A percentile compares a stretch with the other conserved stretches of the same genome.
phyloP scores from a whole-genome alignment of 2,113 vertebrate species.

The Anas platyrhynchos region DNA sequence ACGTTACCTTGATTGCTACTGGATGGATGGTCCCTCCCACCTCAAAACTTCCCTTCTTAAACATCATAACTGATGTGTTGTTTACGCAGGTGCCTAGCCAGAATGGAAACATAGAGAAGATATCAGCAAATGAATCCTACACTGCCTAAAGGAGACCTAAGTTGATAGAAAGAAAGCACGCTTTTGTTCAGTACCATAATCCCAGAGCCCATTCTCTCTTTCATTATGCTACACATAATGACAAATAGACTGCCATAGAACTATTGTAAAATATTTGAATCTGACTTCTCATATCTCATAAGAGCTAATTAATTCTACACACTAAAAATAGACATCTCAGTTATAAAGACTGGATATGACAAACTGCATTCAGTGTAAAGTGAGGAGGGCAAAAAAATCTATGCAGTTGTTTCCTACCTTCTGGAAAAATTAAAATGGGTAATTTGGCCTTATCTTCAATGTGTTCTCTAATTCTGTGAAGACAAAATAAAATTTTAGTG shows the following conservation, averaged over 20 bases:
- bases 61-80: slow-evolving; percentile 98
- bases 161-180: background rate
- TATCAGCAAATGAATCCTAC: background rate
- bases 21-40: slow-evolving; percentile 92
- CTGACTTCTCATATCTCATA: background rate
- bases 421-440: slow-evolving; percentile 96
- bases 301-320: background rate
- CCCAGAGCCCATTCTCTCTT: background rate
- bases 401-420: slow-evolving; percentile 81
- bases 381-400: background rate
- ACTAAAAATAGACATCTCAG: background rate
- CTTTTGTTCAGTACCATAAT: background rate
- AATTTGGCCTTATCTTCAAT: slow-evolving; percentile 87
- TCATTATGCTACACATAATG: background rate
- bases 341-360: background rate
- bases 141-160: background rate
- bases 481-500: slow-evolving; percentile 8
- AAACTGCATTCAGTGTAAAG: background rate
- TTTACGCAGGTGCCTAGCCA: slow-evolving; percentile 91
- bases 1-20: slow-evolving; percentile 91
- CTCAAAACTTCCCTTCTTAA: slow-evolving; percentile 97
- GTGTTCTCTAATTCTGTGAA: slow-evolving; percentile 87
- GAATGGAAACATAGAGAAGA: slow-evolving; percentile 7
- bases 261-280: background rate
- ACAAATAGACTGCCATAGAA: background rate